Percentiles rank a stretch among this genome's conserved stretches.
Conservation (phyloP, 2,888 invertebrate genomes). For the Litoditis marina region DNA sequence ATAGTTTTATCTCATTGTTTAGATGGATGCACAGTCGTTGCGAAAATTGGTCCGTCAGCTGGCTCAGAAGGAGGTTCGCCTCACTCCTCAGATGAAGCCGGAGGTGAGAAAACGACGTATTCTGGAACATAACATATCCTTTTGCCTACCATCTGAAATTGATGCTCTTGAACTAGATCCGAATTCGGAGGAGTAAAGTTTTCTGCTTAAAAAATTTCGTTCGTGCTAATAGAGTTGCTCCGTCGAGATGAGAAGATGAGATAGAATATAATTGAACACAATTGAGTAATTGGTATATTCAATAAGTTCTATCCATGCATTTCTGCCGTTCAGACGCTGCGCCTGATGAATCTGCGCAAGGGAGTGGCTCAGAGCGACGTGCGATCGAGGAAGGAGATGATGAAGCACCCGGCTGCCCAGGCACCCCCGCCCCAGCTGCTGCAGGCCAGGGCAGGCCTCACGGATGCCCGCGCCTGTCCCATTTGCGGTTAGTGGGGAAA, state of each 20-base stretch:
- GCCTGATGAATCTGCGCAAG: background rate
- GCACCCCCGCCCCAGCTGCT: conserved; percentile 11
- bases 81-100: conserved; percentile 18
- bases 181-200: no score
- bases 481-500: conserved; percentile 23
- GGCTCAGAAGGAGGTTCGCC: conserved; percentile 30
- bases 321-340: background rate
- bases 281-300: no score
- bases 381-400: conserved; percentile 1
- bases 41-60: conserved; percentile 44
- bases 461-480: conserved; percentile 19
- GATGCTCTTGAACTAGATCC: no score
- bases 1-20: background rate
- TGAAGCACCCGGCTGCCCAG: background rate
- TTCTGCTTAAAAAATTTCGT: no score
- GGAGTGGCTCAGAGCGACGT: background rate
- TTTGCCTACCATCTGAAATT: no score
- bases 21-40: conserved; percentile 41
- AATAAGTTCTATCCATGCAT: background rate
- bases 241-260: no score
- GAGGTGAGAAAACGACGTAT: no score
- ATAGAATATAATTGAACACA: no score
- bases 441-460: conserved; percentile 4
- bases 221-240: no score
- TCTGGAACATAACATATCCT: no score